Percentiles rank a stretch among this genome's conserved stretches.
phyloP scores from a whole-genome alignment of 2,797 vertebrate genomes.

The Triplophysa yarkandensis region DNA sequence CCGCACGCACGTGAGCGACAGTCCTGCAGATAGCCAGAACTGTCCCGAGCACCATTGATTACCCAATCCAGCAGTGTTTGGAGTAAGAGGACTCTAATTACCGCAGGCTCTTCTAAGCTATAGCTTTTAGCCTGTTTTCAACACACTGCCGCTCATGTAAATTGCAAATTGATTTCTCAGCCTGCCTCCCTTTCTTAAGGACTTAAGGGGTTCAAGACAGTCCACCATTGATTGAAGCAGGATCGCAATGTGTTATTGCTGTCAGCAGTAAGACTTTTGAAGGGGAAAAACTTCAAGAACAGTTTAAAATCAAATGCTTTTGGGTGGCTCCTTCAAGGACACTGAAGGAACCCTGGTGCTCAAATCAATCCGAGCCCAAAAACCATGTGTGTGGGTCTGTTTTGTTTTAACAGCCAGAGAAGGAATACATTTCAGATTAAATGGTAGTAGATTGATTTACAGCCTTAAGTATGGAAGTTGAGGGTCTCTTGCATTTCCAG shows the following conservation, averaged over 20 bases:
- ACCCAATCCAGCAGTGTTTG: constrained; percentile 59
- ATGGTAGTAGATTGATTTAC: constrained; percentile 56
- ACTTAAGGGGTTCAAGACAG: constrained; percentile 77
- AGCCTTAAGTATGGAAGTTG: constrained; percentile 52
- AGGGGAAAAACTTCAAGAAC: constrained; percentile 64
- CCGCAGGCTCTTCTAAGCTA: constrained; percentile 60
- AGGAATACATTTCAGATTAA: constrained; percentile 16
- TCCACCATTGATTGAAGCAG: constrained; percentile 75
- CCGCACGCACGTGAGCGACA: constrained; percentile 53
- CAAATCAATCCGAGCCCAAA: background rate
- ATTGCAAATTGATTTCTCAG: constrained; percentile 79
- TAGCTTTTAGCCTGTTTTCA: constrained; percentile 73
- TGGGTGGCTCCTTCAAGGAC: constrained; percentile 20
- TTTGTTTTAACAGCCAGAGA: background rate
- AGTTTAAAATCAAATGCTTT: constrained; percentile 8
- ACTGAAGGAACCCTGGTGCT: constrained; percentile 6
- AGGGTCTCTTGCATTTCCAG: constrained; percentile 58
- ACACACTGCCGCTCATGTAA: constrained; percentile 76
- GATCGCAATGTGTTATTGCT: constrained; percentile 78
- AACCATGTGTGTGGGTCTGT: no score
- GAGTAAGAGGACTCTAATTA: constrained; percentile 73
- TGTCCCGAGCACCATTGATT: constrained; percentile 65
- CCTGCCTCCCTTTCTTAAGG: constrained; percentile 74
- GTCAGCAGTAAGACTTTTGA: constrained; percentile 77
- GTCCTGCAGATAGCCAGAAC: constrained; percentile 51